phyloP scores from a whole-genome alignment of 2,113 vertebrate genomes.

The Balaeniceps rex region DNA sequence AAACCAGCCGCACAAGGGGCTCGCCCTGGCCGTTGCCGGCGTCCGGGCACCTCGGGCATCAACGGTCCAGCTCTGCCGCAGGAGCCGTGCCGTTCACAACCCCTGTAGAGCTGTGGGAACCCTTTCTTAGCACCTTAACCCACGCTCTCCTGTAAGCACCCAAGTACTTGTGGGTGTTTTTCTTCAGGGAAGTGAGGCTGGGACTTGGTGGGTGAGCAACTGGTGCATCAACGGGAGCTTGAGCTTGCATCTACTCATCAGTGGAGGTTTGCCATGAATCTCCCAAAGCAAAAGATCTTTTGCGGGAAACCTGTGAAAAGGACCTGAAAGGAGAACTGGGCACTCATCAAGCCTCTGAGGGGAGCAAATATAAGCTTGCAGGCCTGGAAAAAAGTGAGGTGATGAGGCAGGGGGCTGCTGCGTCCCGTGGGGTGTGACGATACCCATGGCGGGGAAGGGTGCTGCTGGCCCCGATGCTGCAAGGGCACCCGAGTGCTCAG shows the following conservation, averaged over 20 bases:
- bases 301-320: background rate
- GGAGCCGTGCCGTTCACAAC: background rate
- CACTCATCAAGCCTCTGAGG: background rate
- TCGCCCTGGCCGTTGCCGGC: rapidly evolving
- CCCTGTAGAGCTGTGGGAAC: background rate
- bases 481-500: background rate
- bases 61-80: background rate
- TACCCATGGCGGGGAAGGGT: background rate
- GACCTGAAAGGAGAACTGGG: background rate
- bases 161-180: background rate
- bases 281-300: background rate
- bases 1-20: background rate
- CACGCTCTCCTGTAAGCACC: background rate
- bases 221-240: background rate
- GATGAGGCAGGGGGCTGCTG: background rate
- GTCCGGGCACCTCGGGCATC: background rate
- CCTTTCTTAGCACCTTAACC: background rate
- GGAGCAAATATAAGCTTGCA: background rate
- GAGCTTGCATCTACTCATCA: background rate
- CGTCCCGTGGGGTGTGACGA: background rate
- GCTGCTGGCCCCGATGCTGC: background rate
- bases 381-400: background rate
- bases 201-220: background rate
- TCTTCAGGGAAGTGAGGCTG: background rate
- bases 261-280: background rate